A percentile compares a stretch with the other conserved stretches of the same genome.
Evolutionary conservation across 2,113 vertebrate genomes (phyloP).

Genomic region (Epinephelus lanceolatus): DNA sequence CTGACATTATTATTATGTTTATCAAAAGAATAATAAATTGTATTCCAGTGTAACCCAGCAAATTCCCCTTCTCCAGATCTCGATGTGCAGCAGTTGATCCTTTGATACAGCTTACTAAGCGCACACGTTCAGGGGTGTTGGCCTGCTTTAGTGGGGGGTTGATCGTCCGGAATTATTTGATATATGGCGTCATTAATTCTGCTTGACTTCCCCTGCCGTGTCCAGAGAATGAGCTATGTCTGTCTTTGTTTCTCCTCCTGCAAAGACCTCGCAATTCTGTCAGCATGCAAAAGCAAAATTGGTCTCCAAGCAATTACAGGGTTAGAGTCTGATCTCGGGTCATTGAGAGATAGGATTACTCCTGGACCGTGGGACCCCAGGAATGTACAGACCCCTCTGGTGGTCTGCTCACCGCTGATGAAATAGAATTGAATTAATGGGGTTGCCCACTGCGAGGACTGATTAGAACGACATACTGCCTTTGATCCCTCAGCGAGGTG

Average conservation of each 20-base stretch:
- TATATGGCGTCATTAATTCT: slow-evolving; percentile 72
- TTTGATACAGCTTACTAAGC: slow-evolving; percentile 11
- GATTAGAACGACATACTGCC: slow-evolving; percentile 74
- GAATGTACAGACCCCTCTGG: slow-evolving; percentile 69
- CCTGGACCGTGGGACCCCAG: slow-evolving; percentile 63
- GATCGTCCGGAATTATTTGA: slow-evolving; percentile 69
- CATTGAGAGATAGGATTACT: slow-evolving; percentile 76
- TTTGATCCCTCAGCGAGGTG: slow-evolving; percentile 76
- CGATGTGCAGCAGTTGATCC: slow-evolving; percentile 17
- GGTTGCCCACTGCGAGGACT: slow-evolving; percentile 73
- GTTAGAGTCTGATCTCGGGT: slow-evolving; percentile 58
- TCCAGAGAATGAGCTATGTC: slow-evolving; percentile 64
- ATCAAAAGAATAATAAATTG: slow-evolving; percentile 19
- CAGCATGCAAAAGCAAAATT: slow-evolving; percentile 44
- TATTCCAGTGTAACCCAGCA: not conserved
- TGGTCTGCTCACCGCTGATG: slow-evolving; percentile 73
- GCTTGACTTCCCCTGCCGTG: slow-evolving; percentile 64
- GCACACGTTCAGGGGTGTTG: slow-evolving; percentile 36
- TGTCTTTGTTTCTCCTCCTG: slow-evolving; percentile 53
- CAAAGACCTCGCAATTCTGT: slow-evolving; percentile 51
- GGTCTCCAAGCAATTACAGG: slow-evolving; percentile 64
- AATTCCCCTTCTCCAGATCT: not conserved
- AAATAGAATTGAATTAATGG: slow-evolving; percentile 83
- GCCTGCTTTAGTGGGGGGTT: slow-evolving; percentile 63
- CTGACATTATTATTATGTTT: slow-evolving; percentile 16